phyloP scores from a whole-genome alignment of 2,888 invertebrate genomes.

The Drosophila quinaria region DNA sequence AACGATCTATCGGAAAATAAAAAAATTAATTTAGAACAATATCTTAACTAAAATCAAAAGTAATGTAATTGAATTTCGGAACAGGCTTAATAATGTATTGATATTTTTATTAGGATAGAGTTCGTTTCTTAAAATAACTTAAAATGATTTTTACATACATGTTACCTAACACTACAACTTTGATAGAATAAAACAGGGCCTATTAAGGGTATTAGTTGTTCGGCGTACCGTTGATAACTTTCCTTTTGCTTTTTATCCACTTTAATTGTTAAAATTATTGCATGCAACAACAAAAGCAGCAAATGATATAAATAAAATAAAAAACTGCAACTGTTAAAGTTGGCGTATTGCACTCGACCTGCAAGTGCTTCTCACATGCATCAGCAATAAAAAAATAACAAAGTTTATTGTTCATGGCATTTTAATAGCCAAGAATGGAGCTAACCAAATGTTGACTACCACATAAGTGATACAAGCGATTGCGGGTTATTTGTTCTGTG shows the following conservation, averaged over 20 bases:
- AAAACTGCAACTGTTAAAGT: constrained; percentile 41
- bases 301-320: constrained; percentile 34
- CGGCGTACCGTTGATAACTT: not conserved
- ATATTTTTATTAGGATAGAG: too few relatives aligned
- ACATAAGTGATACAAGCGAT: constrained; percentile 7
- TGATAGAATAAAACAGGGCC: not conserved
- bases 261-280: constrained; percentile 72
- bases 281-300: constrained; percentile 35
- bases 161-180: too few relatives aligned
- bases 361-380: constrained; percentile 33
- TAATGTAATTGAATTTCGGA: too few relatives aligned
- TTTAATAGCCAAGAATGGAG: constrained; percentile 12
- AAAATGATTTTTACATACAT: not conserved
- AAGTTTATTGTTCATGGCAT: constrained; percentile 16
- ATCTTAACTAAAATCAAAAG: too few relatives aligned
- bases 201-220: not conserved
- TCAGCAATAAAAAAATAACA: constrained; percentile 13
- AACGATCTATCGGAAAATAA: too few relatives aligned
- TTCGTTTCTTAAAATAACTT: too few relatives aligned
- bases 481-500: constrained; percentile 12
- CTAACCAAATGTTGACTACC: constrained; percentile 4
- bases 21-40: too few relatives aligned
- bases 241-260: constrained; percentile 34
- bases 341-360: constrained; percentile 44
- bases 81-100: too few relatives aligned